Evolutionary conservation across 2,797 vertebrate species (phyloP), one percentile per base, ranked within the genome.

Genomic region (Danio tinwini): DNA sequence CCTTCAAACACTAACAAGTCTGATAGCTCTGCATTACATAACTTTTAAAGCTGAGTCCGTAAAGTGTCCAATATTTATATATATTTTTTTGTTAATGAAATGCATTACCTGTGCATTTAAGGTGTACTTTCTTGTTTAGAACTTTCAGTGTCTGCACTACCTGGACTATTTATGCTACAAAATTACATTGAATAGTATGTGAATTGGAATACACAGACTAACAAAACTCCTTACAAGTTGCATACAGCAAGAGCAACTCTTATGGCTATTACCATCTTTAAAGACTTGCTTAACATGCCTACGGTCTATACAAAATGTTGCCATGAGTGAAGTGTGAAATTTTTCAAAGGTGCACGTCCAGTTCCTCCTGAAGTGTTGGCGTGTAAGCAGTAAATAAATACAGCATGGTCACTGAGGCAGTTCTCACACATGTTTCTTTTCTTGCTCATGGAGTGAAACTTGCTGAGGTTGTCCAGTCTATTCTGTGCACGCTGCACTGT

Each of bases 391-490:
- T 78, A 74, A 61, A 29, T 49, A 49, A 29, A 29, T 49, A 5
- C 42, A 40, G 14, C 8, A 16, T 63, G 21, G 62, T 69, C 44
- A n/a, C 42, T 64, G 37, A 50, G 58, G 77, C 53, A 67, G 40
- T 71, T 77, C 64, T 70, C 53, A 55, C 53, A 55, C 75, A 79
- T 59, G 49, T 81, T 78, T 29, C 42, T 62, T 78, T 78, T 65
- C 81, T 81, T 82, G 82, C 84, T 77, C 39, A 80, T 80, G 53
- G 21, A 58, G 68, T 71, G 61, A 82, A 84, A 78, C 67, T 50
- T 84, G 78, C 81, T 87, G 81, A 80, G 84, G 82, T 80, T 47
- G 78, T 80, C 68, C 86, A 77, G 81, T 81, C 68, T 63, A 82
- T 82, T 85, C 78, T 85, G 61, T 74, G 61, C 61, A 68, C 84